Percentiles rank a stretch among this genome's conserved stretches.
Evolutionary conservation across 2,888 invertebrate species (phyloP).

Genomic region (Pocota personata): DNA sequence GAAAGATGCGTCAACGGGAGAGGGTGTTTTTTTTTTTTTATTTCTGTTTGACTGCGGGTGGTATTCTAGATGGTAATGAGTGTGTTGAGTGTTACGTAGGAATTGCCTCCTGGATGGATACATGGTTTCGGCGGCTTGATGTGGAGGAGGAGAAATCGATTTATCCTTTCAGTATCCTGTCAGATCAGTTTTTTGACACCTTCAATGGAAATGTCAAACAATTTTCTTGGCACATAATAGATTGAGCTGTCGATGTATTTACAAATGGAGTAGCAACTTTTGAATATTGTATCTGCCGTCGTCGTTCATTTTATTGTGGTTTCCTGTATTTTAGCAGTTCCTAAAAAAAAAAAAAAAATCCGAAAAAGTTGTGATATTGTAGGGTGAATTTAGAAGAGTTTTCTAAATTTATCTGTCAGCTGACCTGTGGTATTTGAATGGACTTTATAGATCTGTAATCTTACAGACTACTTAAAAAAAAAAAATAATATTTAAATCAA

Average conservation of each 20-base stretch:
- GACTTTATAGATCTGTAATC: no score
- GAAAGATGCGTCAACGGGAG: constrained; percentile 4
- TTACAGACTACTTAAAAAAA: no score
- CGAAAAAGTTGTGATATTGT: background rate
- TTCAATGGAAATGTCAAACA: constrained; percentile 64
- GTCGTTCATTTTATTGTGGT: background rate
- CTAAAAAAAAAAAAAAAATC: background rate
- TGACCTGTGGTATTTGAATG: no score
- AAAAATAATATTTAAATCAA: no score
- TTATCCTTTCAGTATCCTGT: constrained; percentile 68
- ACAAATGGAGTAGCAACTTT: constrained; percentile 44
- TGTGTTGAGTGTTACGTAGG: constrained; percentile 63
- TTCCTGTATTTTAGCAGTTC: background rate
- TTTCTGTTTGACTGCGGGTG: constrained; percentile 66
- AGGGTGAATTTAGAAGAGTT: no score
- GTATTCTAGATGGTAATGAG: constrained; percentile 68
- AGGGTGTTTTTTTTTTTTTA: constrained; percentile 19
- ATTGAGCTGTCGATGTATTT: constrained; percentile 64
- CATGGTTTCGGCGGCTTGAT: constrained; percentile 50
- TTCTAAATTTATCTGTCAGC: no score
- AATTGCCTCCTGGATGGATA: constrained; percentile 67
- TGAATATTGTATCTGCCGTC: background rate
- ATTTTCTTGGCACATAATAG: constrained; percentile 36
- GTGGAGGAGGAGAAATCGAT: constrained; percentile 60
- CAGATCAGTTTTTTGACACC: constrained; percentile 65